Conservation (phyloP, 2,888 invertebrate species). For the Rutpela maculata region DNA sequence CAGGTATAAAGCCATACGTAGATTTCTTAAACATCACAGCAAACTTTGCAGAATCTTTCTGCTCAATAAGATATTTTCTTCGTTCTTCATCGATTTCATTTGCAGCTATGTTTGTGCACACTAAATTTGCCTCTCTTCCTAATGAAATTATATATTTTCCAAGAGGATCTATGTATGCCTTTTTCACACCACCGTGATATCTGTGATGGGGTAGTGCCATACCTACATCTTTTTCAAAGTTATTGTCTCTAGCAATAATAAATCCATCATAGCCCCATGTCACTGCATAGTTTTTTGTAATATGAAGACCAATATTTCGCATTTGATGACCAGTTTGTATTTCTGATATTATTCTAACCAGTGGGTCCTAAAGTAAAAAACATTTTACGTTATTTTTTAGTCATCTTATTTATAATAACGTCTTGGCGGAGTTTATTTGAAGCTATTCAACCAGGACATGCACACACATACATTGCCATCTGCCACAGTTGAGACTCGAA, state of each 20-base stretch:
- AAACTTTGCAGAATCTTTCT: conserved; percentile 59
- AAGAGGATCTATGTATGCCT: conserved; percentile 73
- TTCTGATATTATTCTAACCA: conserved; percentile 45
- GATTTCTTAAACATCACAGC: conserved; percentile 66
- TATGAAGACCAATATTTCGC: conserved; percentile 66
- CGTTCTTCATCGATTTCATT: conserved; percentile 54
- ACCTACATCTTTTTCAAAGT: conserved; percentile 60
- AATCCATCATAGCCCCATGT: conserved; percentile 74
- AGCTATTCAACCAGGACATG: too few relatives aligned
- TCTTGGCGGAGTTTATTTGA: too few relatives aligned
- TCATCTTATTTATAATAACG: too few relatives aligned
- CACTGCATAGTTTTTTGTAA: conserved; percentile 68
- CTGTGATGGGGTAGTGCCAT: conserved; percentile 72
- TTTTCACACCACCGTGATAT: conserved; percentile 73
- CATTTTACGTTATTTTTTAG: too few relatives aligned
- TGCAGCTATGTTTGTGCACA: conserved; percentile 62
- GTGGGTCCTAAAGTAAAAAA: conserved; percentile 45
- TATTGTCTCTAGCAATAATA: conserved; percentile 67
- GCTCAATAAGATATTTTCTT: conserved; percentile 52
- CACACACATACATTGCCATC: too few relatives aligned
- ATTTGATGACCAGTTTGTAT: conserved; percentile 72
- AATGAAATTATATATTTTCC: conserved; percentile 71
- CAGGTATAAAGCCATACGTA: conserved; percentile 68
- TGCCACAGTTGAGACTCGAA: too few relatives aligned
- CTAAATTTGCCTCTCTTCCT: conserved; percentile 71